Conservation (phyloP, 1,140 invertebrate species). For the Eumaeus atala region DNA sequence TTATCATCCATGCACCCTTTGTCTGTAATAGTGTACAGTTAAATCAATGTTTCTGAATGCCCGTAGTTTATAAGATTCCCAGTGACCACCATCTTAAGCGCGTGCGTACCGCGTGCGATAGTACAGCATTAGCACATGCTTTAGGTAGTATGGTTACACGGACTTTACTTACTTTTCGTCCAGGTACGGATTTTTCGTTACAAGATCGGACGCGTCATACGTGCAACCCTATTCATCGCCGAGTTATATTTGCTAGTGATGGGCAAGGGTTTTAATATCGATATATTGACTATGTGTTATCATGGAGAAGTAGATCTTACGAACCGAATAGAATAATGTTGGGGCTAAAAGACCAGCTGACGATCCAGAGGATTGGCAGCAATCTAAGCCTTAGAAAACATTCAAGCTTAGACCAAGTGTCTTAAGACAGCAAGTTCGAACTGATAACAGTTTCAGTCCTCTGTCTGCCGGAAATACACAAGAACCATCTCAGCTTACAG, state of each 20-base stretch:
- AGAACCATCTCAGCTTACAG: not conserved
- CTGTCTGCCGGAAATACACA: not conserved
- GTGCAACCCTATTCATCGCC: too few species aligned
- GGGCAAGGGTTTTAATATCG: too few species aligned
- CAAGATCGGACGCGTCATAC: constrained; percentile 11
- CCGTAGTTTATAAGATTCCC: constrained; percentile 48
- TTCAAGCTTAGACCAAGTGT: constrained; percentile 1
- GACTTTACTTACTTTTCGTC: too few species aligned
- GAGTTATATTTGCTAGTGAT: too few species aligned
- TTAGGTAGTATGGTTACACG: too few species aligned
- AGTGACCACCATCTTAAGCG: too few species aligned
- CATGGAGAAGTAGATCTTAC: too few species aligned
- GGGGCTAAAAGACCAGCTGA: not conserved
- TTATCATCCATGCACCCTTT: constrained; percentile 49
- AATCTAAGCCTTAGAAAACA: not conserved
- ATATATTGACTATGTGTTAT: too few species aligned
- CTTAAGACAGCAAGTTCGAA: not conserved
- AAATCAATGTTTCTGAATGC: constrained; percentile 47
- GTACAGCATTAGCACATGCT: constrained; percentile 18
- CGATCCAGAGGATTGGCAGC: not conserved
- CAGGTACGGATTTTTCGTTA: constrained; percentile 37
- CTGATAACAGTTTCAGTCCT: not conserved
- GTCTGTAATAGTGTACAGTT: constrained; percentile 39
- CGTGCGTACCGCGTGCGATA: constrained; percentile 42
- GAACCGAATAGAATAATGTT: too few species aligned